phyloP scores from a whole-genome alignment of 2,888 invertebrate species.

The Sarcophaga rosellei region DNA sequence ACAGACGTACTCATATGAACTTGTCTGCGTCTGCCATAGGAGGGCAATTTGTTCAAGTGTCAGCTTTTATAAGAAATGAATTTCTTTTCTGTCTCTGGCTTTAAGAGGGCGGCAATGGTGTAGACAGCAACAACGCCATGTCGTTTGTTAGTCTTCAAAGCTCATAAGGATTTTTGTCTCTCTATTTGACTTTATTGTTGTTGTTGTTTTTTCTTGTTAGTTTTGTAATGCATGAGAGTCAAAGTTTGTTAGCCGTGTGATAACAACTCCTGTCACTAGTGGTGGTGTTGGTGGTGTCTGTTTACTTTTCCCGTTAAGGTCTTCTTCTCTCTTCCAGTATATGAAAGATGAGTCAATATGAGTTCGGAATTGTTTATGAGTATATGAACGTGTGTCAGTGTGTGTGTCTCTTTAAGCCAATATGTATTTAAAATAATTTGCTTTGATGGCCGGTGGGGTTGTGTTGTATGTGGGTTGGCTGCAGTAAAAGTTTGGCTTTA shows the following conservation, averaged over 20 bases:
- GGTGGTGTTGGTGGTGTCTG: slow-evolving; percentile 44
- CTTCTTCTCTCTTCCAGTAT: background rate
- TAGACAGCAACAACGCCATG: background rate
- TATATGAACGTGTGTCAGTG: background rate
- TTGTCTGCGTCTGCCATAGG: slow-evolving; percentile 34
- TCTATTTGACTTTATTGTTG: slow-evolving; percentile 7
- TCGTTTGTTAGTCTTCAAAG: slow-evolving; percentile 58
- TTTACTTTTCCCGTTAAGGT: background rate
- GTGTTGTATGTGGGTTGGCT: background rate
- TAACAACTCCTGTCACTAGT: slow-evolving; percentile 65
- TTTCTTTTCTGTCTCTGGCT: slow-evolving; percentile 26
- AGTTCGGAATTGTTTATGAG: background rate
- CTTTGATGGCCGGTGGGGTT: slow-evolving; percentile 28
- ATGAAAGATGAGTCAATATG: background rate
- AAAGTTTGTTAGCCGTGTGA: slow-evolving; percentile 63
- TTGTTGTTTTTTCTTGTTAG: slow-evolving; percentile 21
- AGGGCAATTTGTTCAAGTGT: slow-evolving; percentile 68
- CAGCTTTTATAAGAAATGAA: slow-evolving; percentile 65
- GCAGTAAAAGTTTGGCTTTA: slow-evolving; percentile 61
- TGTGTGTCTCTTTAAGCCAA: background rate
- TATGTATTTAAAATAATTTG: slow-evolving; percentile 43
- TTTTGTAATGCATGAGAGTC: slow-evolving; percentile 54
- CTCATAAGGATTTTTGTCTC: slow-evolving; percentile 46
- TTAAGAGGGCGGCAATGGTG: slow-evolving; percentile 20
- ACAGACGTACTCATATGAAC: background rate